phyloP scores from a whole-genome alignment of 1,140 invertebrate species.

The Choristoneura fumiferana region DNA sequence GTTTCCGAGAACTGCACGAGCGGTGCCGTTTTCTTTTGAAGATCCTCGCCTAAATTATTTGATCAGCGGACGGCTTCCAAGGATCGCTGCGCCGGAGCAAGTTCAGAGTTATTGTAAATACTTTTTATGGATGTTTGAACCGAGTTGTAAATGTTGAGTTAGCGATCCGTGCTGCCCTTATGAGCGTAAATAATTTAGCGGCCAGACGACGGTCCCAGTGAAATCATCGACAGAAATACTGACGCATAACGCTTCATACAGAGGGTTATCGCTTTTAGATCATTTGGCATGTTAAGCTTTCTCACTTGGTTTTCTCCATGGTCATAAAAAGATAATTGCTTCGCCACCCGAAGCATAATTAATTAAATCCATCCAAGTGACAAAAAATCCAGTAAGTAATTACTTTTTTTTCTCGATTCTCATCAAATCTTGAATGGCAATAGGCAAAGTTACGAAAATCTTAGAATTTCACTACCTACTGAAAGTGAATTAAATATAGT shows the following conservation, averaged over 20 bases:
- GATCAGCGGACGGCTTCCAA: constrained; percentile 7
- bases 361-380: too few relatives aligned
- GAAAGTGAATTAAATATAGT: too few relatives aligned
- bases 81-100: neutral
- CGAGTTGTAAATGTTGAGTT: constrained; percentile 3
- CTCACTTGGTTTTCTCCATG: too few relatives aligned
- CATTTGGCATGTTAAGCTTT: too few relatives aligned
- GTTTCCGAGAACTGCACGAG: constrained; percentile 6
- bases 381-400: too few relatives aligned
- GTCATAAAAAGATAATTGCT: too few relatives aligned
- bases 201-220: constrained; percentile 32
- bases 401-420: too few relatives aligned
- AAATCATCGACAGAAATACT: constrained; percentile 63
- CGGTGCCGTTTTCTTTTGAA: neutral
- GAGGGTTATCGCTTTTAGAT: constrained; percentile 31
- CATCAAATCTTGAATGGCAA: too few relatives aligned
- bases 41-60: neutral
- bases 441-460: too few relatives aligned
- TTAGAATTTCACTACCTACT: too few relatives aligned
- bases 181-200: constrained; percentile 24
- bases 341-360: too few relatives aligned
- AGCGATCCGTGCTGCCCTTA: constrained; percentile 20
- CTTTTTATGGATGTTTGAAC: neutral
- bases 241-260: constrained; percentile 23
- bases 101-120: neutral